Evolutionary conservation across 2,113 vertebrate species (phyloP), one percentile per base, ranked within the genome.

Genomic region (Amphilophus citrinellus): DNA sequence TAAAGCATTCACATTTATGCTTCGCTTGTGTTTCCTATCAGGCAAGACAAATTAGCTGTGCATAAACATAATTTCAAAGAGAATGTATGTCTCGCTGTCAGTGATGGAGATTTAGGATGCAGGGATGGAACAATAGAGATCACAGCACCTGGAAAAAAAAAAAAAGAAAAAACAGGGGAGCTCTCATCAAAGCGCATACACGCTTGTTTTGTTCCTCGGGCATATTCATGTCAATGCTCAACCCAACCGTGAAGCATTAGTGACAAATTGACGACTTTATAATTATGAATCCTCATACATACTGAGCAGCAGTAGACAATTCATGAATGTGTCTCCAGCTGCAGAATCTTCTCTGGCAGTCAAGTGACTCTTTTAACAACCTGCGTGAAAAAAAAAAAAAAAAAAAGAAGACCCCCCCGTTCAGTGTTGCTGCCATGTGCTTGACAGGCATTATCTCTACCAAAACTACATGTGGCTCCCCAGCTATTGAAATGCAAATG

Each of bases 401-500:
- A 79, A 71, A 68, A 15, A 66, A 77, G 58, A 83, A 30, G 83
- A 80, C 50, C 71, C 60, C 59, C 75, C 78, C 82, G 10, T 88
- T 91, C 87, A 59, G 56, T 18, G 15, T 86, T 85, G 83, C 83
- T 87, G 88, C 85, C 84, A 66, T 77, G 80, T 85, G 75, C 66
- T 93, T 89, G 91, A 92, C 90, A 92, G 84, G 82, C 87, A 87
- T 93, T 87, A 91, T 92, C 82, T 88, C 76, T 78, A 42, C 65
- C 22, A 39, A 89, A 90, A 89, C 89, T 78, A 86, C 79, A 83
- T 78, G 87, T 76, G 87, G 89, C 88, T 84, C 56, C 73, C 89
- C 65, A 17, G 80, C 88, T 88, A 93, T 91, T 93, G 93, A 94
- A 92, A 95, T 93, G 92, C 88, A 91, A 93, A 94, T 94, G 18